Evolutionary conservation across 2,888 invertebrate species (phyloP), one percentile per base, ranked within the genome.

Genomic region (Stenoptilia bipunctidactyla): DNA sequence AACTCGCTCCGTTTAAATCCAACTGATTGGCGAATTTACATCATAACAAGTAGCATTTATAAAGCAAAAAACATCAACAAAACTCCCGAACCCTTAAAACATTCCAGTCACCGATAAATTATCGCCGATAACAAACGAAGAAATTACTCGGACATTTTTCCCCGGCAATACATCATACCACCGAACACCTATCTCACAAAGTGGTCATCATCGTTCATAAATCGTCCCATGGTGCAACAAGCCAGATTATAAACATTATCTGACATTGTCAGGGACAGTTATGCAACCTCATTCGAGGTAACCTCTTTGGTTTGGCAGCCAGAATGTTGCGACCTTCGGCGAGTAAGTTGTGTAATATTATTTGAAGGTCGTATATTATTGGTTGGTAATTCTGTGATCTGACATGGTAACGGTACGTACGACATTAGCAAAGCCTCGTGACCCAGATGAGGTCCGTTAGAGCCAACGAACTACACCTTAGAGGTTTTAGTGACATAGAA

Each of bases 351-450:
- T 20, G 20, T 20, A 20, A 20, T 20, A 20, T 20, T 5, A 20
- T 20, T 20, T 20, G 20, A 20, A 45, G 66, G 43, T 51, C 63
- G 49, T 36, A 37, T 36, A 51, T 51, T 15, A 45, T 39, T 61
- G 60, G 65, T 36, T 42, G 44, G 45, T 51, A 61, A 58, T 60
- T 58, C 57, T 63, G 62, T 63, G 65, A 72, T 69, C 65, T 62
- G 54, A 55, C 54, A 57, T 58, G 66, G 55, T 75, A 77, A 79
- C 77, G 72, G 74, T 66, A 63, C 46, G 54, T 64, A n/a, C 12
- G 66, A 79, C 80, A 80, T 82, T 79, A 77, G 80, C 80, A 62
- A 77, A 76, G 77, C 82, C 82, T 74, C 66, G 61, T 82, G 75
- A 82, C 80, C 79, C 61, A 82, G 65, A 61, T 68, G 47, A 45